Percentiles rank a stretch among this genome's conserved stretches.
Conservation (phyloP, 1,140 invertebrate species). For the Drosophila prosaltans region DNA sequence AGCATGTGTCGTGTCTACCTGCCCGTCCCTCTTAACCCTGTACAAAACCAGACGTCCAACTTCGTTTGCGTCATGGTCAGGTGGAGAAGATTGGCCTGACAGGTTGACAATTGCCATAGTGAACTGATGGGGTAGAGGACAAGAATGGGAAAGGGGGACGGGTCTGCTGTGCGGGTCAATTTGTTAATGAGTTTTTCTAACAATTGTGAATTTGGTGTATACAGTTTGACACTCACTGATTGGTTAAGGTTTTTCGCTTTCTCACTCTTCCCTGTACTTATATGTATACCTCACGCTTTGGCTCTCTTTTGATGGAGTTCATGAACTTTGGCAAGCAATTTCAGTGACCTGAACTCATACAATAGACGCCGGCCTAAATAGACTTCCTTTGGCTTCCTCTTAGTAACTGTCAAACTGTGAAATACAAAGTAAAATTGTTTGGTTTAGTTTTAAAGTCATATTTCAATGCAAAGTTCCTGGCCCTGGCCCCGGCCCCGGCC, state of each 20-base stretch:
- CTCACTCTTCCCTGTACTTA: not conserved
- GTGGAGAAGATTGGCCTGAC: constrained; percentile 50
- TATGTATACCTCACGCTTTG: not conserved
- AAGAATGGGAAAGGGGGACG: not conserved
- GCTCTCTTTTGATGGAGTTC: constrained; percentile 39
- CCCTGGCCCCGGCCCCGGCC: not conserved
- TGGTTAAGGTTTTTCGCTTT: constrained; percentile 15
- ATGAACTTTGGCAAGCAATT: constrained; percentile 66
- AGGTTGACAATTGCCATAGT: constrained; percentile 13
- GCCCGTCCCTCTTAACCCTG: not conserved
- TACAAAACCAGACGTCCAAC: not conserved
- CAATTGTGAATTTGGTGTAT: constrained; percentile 26
- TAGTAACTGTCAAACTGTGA: constrained; percentile 65
- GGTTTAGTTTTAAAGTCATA: constrained; percentile 76
- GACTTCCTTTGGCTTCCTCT: constrained; percentile 31
- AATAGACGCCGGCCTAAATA: constrained; percentile 71
- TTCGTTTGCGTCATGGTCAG: constrained; percentile 65
- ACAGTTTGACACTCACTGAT: constrained; percentile 14
- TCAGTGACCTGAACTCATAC: constrained; percentile 57
- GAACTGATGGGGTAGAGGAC: not conserved
- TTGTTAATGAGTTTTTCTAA: constrained; percentile 71
- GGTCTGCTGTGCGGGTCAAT: constrained; percentile 44
- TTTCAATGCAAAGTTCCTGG: constrained; percentile 59
- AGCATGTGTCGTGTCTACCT: constrained; percentile 34
- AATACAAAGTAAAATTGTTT: constrained; percentile 53